phyloP scores from a whole-genome alignment of 1,140 invertebrate species.

The Oscheius sp. region DNA sequence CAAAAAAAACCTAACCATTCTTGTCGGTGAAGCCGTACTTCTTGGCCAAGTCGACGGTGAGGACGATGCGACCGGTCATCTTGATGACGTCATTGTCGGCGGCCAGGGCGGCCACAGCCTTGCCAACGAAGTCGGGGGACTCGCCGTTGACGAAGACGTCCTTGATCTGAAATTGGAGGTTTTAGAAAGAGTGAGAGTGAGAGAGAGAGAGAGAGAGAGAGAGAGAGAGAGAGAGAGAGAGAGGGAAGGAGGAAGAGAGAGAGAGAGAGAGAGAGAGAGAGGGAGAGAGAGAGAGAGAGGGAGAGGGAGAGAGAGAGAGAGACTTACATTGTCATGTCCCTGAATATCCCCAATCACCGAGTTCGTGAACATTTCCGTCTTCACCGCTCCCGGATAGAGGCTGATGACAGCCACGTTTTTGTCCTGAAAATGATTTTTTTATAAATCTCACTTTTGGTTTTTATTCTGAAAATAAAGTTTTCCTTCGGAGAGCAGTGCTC shows the following conservation, averaged over 20 bases:
- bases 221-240: too few species aligned
- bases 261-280: too few species aligned
- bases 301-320: too few species aligned
- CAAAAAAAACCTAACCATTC: constrained; percentile 40
- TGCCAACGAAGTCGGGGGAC: constrained; percentile 57
- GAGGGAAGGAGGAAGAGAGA: too few species aligned
- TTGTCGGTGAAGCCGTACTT: constrained; percentile 60
- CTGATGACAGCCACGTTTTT: constrained; percentile 62
- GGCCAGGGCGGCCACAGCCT: constrained; percentile 55
- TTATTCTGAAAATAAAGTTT: too few species aligned
- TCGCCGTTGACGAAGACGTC: constrained; percentile 50
- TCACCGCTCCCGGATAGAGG: constrained; percentile 63
- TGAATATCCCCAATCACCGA: background rate
- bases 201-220: too few species aligned
- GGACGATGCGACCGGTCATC: constrained; percentile 57
- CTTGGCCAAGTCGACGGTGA: constrained; percentile 56
- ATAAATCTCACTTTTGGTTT: too few species aligned
- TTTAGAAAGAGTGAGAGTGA: background rate
- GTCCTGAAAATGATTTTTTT: too few species aligned
- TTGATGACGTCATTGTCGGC: constrained; percentile 44
- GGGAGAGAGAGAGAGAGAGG: too few species aligned
- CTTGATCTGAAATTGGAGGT: constrained; percentile 2
- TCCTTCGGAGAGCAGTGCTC: too few species aligned
- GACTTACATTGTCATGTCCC: background rate
- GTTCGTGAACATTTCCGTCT: constrained; percentile 60